Evolutionary conservation across 2,888 invertebrate genomes (phyloP), one percentile per base, ranked within the genome.

Genomic region (Aphidius colemani): DNA sequence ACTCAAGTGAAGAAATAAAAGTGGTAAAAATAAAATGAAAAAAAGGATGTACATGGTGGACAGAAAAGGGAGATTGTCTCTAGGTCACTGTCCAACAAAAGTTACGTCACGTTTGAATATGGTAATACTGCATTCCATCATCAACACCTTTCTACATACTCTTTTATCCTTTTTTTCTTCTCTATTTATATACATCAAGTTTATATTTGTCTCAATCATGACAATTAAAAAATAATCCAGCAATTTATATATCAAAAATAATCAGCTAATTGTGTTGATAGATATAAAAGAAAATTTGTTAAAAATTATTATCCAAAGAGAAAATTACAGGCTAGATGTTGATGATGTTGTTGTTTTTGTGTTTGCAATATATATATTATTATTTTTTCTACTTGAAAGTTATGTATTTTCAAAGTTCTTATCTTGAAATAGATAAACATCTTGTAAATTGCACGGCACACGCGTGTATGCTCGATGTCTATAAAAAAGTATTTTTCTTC

Each of bases 61-160:
- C 10, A 44, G 59, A 67, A 71, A 75, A 76, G 74, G 73, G 59
- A 59, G 73, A 74, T 75, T 71, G 75, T 77, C 78, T 78, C 77
- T 78, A 77, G 77, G 77, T 78, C 77, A 78, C 75, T 78, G 75
- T 70, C 78, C 77, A 78, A 77, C 75, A 72, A 77, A 76, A 76
- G 77, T 78, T 78, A 77, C 77, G 76, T 77, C 78, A 78, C 75
- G 72, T 74, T 78, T 78, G 70, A 72, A 76, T 78, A 78, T 78
- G 77, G 77, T 74, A 77, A 77, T 77, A 78, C 77, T 67, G 75
- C 77, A 78, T 78, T 78, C 77, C 77, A 73, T 65, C 71, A 67
- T 69, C 68, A 62, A 67, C 66, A 69, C 74, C 74, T 75, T 72
- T 68, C 70, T 57, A 30, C 30, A 30, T 30, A 30, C 30, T 30